Conservation (phyloP, 2,113 vertebrate species). For the Lasiurus cinereus region DNA sequence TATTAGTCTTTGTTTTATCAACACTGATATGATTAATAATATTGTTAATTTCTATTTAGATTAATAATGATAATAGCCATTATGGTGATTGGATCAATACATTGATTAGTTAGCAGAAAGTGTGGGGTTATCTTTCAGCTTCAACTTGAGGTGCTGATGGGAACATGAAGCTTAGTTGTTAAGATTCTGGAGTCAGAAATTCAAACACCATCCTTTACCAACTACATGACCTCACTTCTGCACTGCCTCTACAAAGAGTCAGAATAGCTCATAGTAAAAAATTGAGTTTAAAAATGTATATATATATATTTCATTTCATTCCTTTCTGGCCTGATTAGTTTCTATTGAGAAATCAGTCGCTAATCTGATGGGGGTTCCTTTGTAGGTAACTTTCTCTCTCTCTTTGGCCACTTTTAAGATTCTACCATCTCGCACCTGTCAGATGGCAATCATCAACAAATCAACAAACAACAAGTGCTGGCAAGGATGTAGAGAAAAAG, state of each 20-base stretch:
- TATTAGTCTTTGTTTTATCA: neutral
- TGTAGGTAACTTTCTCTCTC: too few relatives aligned
- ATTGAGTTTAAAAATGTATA: neutral
- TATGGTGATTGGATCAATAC: neutral
- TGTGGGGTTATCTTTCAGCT: neutral
- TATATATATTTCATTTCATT: too few relatives aligned
- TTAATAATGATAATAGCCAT: neutral
- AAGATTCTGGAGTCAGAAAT: neutral
- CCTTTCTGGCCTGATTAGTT: too few relatives aligned
- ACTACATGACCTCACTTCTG: neutral
- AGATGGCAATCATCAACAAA: too few relatives aligned
- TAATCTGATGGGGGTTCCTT: too few relatives aligned
- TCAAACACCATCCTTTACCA: neutral
- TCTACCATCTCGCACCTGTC: too few relatives aligned
- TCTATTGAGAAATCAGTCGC: too few relatives aligned
- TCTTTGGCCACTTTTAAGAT: too few relatives aligned
- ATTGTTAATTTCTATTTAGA: neutral
- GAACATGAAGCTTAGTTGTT: neutral
- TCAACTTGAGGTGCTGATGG: neutral
- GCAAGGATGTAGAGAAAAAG: too few relatives aligned
- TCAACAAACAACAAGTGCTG: too few relatives aligned
- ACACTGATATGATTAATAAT: neutral
- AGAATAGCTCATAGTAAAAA: neutral
- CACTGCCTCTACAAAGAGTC: neutral
- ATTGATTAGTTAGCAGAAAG: neutral